These are phyloP conservation scores for Macquaria australasica DNA, from an alignment of 2,113 vertebrate genomes.

Conservation along the genomic window DNA sequence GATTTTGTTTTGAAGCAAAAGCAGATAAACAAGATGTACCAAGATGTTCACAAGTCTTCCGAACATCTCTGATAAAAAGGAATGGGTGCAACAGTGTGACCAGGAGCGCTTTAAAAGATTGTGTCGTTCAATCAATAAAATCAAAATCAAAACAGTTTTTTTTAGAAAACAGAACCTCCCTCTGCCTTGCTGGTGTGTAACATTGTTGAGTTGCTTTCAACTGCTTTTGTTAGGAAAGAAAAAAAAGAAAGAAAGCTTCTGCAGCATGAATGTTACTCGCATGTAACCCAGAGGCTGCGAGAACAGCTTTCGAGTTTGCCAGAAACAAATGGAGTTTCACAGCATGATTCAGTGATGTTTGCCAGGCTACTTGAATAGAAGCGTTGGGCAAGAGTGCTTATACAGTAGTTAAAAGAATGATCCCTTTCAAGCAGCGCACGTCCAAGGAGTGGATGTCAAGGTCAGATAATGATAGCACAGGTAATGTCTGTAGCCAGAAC, in stretches of 20 bases:
- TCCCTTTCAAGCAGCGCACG: constrained; percentile 1
- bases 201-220: neutral
- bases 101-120: neutral
- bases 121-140: neutral
- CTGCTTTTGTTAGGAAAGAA: neutral
- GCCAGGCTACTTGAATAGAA: neutral
- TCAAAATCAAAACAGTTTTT: neutral
- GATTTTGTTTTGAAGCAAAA: constrained; percentile 52
- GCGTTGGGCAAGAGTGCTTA: neutral
- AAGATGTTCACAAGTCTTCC: constrained; percentile 19
- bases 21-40: constrained; percentile 46
- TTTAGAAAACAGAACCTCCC: no score
- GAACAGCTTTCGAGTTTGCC: neutral
- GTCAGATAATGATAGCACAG: constrained; percentile 15
- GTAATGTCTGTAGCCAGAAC: constrained; percentile 9
- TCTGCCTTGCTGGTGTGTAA: neutral
- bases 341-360: neutral
- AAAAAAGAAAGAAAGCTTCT: neutral
- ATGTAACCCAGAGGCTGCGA: neutral
- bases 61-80: constrained; percentile 20
- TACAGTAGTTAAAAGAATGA: neutral
- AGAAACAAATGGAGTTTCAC: neutral
- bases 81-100: constrained; percentile 1
- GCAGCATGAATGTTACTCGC: neutral
- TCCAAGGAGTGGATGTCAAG: constrained; percentile 36